These are phyloP conservation scores for Pteropus rufus DNA, from an alignment of 2,797 vertebrate species.

Conservation along the genomic window DNA sequence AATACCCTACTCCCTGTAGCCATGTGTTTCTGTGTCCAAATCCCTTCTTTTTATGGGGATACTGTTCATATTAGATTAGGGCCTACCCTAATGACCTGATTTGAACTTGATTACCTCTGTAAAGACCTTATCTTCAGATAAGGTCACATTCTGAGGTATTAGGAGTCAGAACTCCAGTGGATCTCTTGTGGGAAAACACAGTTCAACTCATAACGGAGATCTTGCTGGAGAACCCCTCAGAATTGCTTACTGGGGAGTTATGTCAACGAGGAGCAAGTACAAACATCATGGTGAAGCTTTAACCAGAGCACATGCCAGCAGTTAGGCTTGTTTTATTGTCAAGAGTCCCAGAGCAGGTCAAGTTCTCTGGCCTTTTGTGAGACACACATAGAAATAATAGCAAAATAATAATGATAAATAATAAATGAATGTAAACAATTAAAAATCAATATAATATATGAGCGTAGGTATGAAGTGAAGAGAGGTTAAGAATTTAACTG, in stretches of 20 bases:
- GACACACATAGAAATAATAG: background rate
- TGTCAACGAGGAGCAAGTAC: background rate
- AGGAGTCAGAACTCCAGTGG: background rate
- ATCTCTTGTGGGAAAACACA: background rate
- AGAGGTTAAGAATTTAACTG: background rate
- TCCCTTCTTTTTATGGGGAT: background rate
- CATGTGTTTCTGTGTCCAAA: background rate
- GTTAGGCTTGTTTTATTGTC: background rate
- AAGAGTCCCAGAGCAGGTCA: background rate
- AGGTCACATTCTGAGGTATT: background rate
- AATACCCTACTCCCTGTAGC: no score
- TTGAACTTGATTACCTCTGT: background rate
- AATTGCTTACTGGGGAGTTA: background rate
- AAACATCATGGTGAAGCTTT: background rate
- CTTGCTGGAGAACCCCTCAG: background rate
- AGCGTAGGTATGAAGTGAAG: background rate
- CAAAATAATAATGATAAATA: background rate
- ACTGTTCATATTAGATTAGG: background rate
- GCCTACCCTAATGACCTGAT: background rate
- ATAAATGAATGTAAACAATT: background rate
- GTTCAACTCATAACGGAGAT: background rate
- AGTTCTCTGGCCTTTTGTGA: background rate
- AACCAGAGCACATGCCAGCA: rapidly evolving
- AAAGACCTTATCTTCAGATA: background rate
- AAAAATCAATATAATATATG: background rate